Base-by-base conservation (phyloP, 2,888 invertebrate genomes). In the Agriopis marginaria region DNA sequence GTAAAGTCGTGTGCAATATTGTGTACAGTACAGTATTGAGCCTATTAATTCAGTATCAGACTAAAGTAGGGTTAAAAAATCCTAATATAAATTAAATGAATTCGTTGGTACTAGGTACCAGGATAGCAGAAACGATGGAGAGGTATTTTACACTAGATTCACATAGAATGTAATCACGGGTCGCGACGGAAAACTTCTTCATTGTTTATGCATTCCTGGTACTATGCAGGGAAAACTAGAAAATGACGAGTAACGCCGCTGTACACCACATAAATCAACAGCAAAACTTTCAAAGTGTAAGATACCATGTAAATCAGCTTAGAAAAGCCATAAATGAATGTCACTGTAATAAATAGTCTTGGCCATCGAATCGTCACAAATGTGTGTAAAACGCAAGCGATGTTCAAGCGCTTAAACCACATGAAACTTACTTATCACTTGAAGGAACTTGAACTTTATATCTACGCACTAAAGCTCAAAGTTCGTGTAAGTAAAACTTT, bases 381-480 rank as follows among this genome's bases (percentile, higher is more conserved):
- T 79, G 81, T 81, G 79, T 86, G 85, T 80, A 85, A 86, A 87
- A 87, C 85, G 84, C 84, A 87, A 82, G 82, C 86, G 77, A 80
- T 83, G 81, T 84, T 83, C 84, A 75, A 77, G 77, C 77, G 77
- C 79, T 81, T 80, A 79, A 73, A 78, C 77, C 70, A 73, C 74
- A 72, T 70, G 61, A 51, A 45, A 7, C 32, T 17, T 12, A 68
- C 39, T 3, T 50, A 23, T 50, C 63, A 32, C 7, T 32, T 7
- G n/a, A 23, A 12, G 53, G 56, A 73, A 65, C 67, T 23, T 65
- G 7, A 66, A 45, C 63, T 51, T n/a, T 70, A 65, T 10, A 0
- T 12, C 39, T 3, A 50, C 9, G 59, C 39, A 44, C 47, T 64
- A 72, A 23, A 50, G 62, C 32, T 12, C 14, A 66, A 11, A 17